Conservation (phyloP, 2,113 vertebrate species). For the Callospermophilus lateralis region DNA sequence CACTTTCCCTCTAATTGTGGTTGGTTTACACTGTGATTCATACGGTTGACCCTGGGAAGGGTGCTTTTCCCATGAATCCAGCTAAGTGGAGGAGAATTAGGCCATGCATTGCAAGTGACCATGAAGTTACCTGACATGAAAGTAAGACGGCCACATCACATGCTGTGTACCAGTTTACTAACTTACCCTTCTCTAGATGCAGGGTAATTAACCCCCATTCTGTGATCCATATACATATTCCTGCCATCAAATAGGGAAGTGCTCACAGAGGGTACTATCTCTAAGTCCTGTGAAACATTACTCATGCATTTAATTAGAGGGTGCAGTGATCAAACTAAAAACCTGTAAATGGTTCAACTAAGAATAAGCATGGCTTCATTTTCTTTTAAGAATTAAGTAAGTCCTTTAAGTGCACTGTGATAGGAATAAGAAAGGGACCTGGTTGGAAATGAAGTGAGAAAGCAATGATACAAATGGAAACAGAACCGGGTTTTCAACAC, state of each 20-base stretch:
- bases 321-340: conserved; percentile 49
- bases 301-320: conserved; percentile 75
- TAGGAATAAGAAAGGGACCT: conserved; percentile 57
- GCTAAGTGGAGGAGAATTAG: background rate
- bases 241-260: conserved; percentile 70
- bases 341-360: conserved; percentile 76
- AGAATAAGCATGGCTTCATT: background rate
- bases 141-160: conserved; percentile 74
- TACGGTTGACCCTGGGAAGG: background rate
- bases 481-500: conserved; percentile 68
- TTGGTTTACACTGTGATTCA: background rate
- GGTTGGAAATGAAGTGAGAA: conserved; percentile 72
- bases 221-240: conserved; percentile 64
- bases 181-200: conserved; percentile 79
- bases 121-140: conserved; percentile 84
- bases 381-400: conserved; percentile 67
- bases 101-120: conserved; percentile 14
- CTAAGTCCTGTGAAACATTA: conserved; percentile 80
- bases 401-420: conserved; percentile 46
- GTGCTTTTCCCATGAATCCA: background rate
- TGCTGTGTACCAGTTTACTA: conserved; percentile 83
- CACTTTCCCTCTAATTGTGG: background rate
- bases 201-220: conserved; percentile 85
- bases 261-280: conserved; percentile 74
- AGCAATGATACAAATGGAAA: conserved; percentile 63